Base-by-base conservation (phyloP, 2,113 vertebrate species). In the Puffinus mauretanicus region DNA sequence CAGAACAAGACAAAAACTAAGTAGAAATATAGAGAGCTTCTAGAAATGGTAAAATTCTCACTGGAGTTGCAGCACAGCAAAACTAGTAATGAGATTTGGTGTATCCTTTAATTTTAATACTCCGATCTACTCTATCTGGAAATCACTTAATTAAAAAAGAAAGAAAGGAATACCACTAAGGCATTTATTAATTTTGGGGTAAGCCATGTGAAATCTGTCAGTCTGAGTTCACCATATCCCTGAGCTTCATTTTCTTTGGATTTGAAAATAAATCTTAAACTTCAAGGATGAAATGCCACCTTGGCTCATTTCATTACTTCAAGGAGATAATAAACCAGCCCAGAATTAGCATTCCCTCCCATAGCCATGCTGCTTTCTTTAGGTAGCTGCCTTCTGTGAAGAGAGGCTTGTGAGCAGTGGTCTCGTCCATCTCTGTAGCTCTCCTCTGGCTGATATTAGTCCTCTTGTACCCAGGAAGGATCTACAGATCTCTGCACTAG, bases 61-160 rank as follows among this genome's bases (percentile, higher is more conserved):
- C 77, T 94, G 86, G 77, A 91, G 22, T 29, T 61, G 57, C 44
- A 67, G 30, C 88, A 82, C 60, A 92, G 92, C 24, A 79, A 64
- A 90, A 82, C n/a, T 87, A 82, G 92, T 79, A 89, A 95, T 89
- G 87, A 92, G 52, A 64, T 91, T 84, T 82, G 57, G 61, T 82
- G 40, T 78, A 82, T 88, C 36, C 72, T 84, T 95, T 89, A 80
- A 86, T 86, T 93, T 94, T 84, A 90, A 75, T 92, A 84, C 40
- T 88, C 38, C 13, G 27, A 22, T 75, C 86, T 90, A 36, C 64
- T 84, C 40, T 86, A 69, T 79, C 72, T 95, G 86, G 88, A 94
- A 88, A 82, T 82, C 73, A 91, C 34, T 93, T 96, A 96, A 96
- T 96, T 96, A 94, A 95, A 93, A 95, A 88, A 78, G 86, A 81